Evolutionary conservation across 2,113 vertebrate species (phyloP).

Genomic region (Clupea harengus): DNA sequence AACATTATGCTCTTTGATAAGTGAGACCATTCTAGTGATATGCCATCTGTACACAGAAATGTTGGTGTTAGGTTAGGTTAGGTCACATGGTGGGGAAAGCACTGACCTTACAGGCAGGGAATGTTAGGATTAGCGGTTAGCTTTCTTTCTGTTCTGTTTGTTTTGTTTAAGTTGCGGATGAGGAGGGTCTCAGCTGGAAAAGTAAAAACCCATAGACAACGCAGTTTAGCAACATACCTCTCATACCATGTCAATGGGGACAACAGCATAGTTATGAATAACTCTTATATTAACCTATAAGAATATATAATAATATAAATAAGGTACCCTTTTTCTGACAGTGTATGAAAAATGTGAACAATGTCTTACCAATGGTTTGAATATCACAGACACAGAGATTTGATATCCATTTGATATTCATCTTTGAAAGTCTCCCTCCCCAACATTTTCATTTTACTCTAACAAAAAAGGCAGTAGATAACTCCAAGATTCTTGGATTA

Average conservation of each 20-base stretch:
- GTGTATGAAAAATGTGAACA: neutral
- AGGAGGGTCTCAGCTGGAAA: neutral
- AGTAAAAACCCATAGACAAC: neutral
- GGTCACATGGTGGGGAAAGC: too few species aligned
- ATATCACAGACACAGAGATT: neutral
- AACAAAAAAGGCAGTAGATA: neutral
- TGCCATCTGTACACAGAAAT: neutral
- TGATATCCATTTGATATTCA: neutral
- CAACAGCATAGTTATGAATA: neutral
- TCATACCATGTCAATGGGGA: neutral
- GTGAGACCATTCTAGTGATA: neutral
- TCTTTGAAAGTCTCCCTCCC: constrained; percentile 6
- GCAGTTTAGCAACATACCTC: neutral
- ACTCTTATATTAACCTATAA: neutral
- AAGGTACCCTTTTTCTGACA: neutral
- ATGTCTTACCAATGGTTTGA: neutral
- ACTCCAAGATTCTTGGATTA: neutral
- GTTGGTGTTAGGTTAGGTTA: too few species aligned
- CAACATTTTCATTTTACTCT: neutral
- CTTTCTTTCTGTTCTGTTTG: neutral
- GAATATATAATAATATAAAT: neutral
- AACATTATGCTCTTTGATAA: neutral
- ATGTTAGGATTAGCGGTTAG: too few species aligned
- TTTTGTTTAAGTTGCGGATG: too few species aligned
- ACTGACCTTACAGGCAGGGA: too few species aligned